Base-by-base conservation (phyloP, 2,113 vertebrate species). In the Blennius ocellaris region DNA sequence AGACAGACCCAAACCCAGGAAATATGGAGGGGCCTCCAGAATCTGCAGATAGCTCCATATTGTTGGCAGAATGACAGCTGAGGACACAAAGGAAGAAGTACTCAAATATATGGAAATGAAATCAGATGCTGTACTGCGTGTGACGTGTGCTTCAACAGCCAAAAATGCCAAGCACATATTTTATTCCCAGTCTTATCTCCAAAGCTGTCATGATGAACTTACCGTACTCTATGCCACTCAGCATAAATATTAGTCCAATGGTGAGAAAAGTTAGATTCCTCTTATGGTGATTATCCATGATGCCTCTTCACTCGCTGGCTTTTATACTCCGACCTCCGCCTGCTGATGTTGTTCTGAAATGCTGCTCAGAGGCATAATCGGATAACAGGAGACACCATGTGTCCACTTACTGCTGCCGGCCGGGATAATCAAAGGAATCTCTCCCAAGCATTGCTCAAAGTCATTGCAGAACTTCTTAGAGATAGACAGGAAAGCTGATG, bases 171-270 rank as follows among this genome's bases (percentile, higher is more conserved):
- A 30, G 21, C 21, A 2, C 21, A 8, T 43, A 43, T 43, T 43
- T 43, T 43, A 10, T 8, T 43, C 10, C 49, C n/a, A 40, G 38
- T 30, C 49, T 61, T 57, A 40, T 57, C 62, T 21, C 45, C 45
- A 78, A 56, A 73, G 21, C 21, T 38, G 52, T 59, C 6, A 66
- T 73, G 40, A 65, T 62, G 39, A 80, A 86, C 94, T 90, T 73
- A 96, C 94, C 94, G 38, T 96, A 96, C 78, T 96, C 95, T 7
- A 96, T 89, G 44, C 95, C 95, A 57, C 93, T 95, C 39, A 95
- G 78, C 60, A 94, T 87, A 71, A 96, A 96, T 69, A 95, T 92
- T 15, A 95, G 80, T 61, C 94, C 94, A 30, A 95, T 94, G 16
- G 91, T 94, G 11, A 93, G 9, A 69, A 94, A 92, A 40, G 94